Percentiles rank a stretch among this genome's conserved stretches.
These are phyloP conservation scores for Amphipoea lucens DNA, from an alignment of 2,888 invertebrate species.

Conservation along the genomic window DNA sequence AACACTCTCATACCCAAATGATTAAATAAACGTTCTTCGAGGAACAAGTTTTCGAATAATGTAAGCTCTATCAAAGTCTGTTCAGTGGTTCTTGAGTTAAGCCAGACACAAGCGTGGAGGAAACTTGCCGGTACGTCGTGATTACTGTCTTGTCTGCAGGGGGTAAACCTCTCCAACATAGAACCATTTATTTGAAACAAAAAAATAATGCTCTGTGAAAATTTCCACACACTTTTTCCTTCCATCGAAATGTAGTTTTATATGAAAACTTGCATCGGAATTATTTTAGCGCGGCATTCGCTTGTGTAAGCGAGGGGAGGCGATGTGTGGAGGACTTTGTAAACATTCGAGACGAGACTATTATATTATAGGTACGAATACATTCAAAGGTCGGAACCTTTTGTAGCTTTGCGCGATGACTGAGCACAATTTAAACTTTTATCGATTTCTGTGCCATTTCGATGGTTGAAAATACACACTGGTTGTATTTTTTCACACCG, in stretches of 20 bases:
- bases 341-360: conserved; percentile 82
- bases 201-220: conserved; percentile 50
- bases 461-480: conserved; percentile 26
- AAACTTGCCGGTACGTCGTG: conserved; percentile 57
- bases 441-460: conserved; percentile 56
- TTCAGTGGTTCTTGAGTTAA: conserved; percentile 55
- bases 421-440: conserved; percentile 63
- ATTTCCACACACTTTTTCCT: conserved; percentile 44
- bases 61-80: conserved; percentile 54
- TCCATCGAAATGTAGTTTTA: conserved; percentile 64
- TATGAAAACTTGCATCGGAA: conserved; percentile 70
- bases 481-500: conserved; percentile 15
- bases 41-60: conserved; percentile 61
- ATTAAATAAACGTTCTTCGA: conserved; percentile 57
- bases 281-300: conserved; percentile 70
- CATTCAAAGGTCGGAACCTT: conserved; percentile 69
- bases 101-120: conserved; percentile 53
- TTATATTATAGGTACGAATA: conserved; percentile 68
- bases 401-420: conserved; percentile 65
- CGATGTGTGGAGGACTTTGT: conserved; percentile 78
- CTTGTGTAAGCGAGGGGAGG: conserved; percentile 68
- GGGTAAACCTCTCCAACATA: conserved; percentile 22
- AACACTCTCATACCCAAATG: conserved; percentile 50
- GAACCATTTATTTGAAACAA: conserved; percentile 51
- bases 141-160: conserved; percentile 48